Evolutionary conservation across 92 coral and sea anemone species (phyloP), one percentile per base, ranked within the genome.

Genomic region (Palythoa caribaeorum): DNA sequence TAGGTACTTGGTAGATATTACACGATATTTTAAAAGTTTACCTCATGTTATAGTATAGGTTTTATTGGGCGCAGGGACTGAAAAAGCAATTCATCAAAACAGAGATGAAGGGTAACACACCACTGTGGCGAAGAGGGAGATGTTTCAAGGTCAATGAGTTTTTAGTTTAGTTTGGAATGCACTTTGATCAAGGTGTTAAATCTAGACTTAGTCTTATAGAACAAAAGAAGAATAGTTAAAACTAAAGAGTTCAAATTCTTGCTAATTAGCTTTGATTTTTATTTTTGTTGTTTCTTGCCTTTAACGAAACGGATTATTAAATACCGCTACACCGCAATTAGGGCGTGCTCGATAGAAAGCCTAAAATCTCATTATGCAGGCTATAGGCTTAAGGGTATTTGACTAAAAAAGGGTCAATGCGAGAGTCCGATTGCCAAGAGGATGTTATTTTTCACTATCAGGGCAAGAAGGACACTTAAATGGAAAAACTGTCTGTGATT

Each of bases 301-400:
- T 47, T 68, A 19, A 44, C 76, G 59, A 55, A 20, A 62, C 20
- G 38, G 74, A 80, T 62, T 28, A 28, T 28, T 28, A 65, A 14
- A 37, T 6, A 10, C 37, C 16, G 20, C 76, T 63, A 65, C 28
- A 39, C 38, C 10, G 12, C 39, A 65, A 17, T 37, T 80, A 38
- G 52, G 74, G 85, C 40, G 73, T 40, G 39, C 9, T 65, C 14
- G 17, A 63, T 40, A n/a, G 55, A 47, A 52, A 12, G 76, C 15
- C 11, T 20, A 40, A 81, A 66, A 81, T 81, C 86, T 8, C 19
- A 81, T 81, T 81, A 66, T 16, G 40, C n/a, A 47, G 15, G 2
- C 19, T 4, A 28, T 28, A 19, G 35, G 59, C 75, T 65, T 54
- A 65, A 40, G 57, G 84, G 57, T 28, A 36, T 78, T 78, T 19